Conservation (phyloP, 2,888 invertebrate species). For the Idaea straminata region DNA sequence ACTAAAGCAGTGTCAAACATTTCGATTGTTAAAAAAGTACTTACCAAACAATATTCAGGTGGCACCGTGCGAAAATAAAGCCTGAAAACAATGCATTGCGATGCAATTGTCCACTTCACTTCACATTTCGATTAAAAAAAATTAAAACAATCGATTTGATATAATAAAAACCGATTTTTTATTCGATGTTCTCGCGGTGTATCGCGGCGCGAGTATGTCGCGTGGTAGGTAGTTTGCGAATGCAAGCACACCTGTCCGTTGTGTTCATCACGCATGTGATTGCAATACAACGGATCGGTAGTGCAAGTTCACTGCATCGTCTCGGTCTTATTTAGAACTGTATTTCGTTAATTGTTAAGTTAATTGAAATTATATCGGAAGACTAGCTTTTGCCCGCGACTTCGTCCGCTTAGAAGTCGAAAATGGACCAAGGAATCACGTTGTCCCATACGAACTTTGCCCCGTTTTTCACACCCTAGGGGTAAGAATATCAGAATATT, state of each 20-base stretch:
- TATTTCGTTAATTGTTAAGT: background rate
- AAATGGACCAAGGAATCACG: no score
- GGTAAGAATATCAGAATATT: no score
- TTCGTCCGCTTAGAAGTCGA: no score
- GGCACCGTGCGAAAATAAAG: conserved; percentile 50
- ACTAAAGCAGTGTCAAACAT: conserved; percentile 3
- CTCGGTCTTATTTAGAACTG: background rate
- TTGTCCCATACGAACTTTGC: no score
- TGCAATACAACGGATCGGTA: background rate
- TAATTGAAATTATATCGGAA: background rate
- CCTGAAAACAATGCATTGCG: conserved; percentile 49
- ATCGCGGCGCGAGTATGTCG: conserved; percentile 65
- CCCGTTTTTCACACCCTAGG: no score
- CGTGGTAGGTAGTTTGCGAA: conserved; percentile 72
- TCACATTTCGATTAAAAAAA: background rate
- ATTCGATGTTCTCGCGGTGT: conserved; percentile 41
- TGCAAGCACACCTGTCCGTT: conserved; percentile 39
- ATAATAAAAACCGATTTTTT: conserved; percentile 25
- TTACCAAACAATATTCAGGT: conserved; percentile 50
- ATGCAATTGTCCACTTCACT: conserved; percentile 24
- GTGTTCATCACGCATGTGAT: conserved; percentile 32
- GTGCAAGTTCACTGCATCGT: background rate
- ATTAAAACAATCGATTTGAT: conserved; percentile 22
- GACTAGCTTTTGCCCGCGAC: no score
- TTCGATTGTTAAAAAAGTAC: conserved; percentile 27